Base-by-base conservation (phyloP, 2,888 invertebrate species). In the Meloe dianella region DNA sequence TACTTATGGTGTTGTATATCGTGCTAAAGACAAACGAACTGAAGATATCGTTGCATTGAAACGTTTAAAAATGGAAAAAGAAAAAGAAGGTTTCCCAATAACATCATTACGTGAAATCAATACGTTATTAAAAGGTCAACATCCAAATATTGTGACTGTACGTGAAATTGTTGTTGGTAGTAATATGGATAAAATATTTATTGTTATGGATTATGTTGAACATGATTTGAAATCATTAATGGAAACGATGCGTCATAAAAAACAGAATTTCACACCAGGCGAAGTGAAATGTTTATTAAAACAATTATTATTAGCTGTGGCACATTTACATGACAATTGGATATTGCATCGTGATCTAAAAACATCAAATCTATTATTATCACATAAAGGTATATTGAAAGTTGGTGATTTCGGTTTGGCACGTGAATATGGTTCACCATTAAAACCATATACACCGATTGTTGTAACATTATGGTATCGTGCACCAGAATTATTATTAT, bases 131-230 rank as follows among this genome's bases (percentile, higher is more conserved):
- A 97, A 97, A 88, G 95, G 96, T 54, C 95, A 96, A 81, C 97
- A 98, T 84, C 92, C 93, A 4, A 99, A 99, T 84, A 97, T 99
- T 72, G 98, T 99, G 9, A 98, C 97, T 0, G 97, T 98, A 0
- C 87, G 97, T 72, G 99, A 99, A 86, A 98, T 99, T 77, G 99
- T 99, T 0, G 98, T 99, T 14, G 99, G 99, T 24, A 97, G 96
- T 79, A 98, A 98, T 81, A 98, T 99, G 96, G 98, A 99, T 85
- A 97, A 97, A 84, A 95, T 96, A 79, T 96, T 94, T 81, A 94
- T 96, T 72, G 99, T 99, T 0, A 99, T 99, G 99, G 99, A 99
- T 83, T 99, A 98, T 81, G 98, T 99, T 6, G 99, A 99, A 81
- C 99, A 99, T 80, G 99, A 99, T 83, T 87, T 99, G 51, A 99